Evolutionary conservation across 2,797 vertebrate species (phyloP), one percentile per base, ranked within the genome.

Genomic region (Garrulus glandarius): DNA sequence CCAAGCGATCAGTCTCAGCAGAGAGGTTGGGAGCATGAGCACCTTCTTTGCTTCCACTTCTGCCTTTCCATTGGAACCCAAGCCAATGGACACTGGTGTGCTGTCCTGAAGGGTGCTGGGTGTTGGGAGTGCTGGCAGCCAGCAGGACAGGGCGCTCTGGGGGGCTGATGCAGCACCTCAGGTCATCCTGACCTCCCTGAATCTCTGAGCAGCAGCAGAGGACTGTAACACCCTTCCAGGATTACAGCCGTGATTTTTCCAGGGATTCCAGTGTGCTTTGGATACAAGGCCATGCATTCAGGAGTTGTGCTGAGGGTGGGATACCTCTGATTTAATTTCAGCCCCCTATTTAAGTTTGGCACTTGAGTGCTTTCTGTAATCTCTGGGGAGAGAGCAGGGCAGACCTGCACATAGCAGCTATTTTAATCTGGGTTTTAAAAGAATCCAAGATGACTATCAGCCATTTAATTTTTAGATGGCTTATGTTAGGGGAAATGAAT

Each of bases 371-470:
- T 88, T 52, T 79, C 75, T 53, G 1, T 55, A 57, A 1, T 60
- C 84, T 74, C 89, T 63, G 67, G 79, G 85, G 92, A 88, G 43
- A 46, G 50, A 79, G 75, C 37, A 37, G 68, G 53, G 61, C 43
- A 57, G 63, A 93, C 71, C 41, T 68, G 74, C 63, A 21, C 75
- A 17, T 10, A 84, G 82, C 67, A 68, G 61, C 70, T 82, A 39
- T 59, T 81, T 91, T 71, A 52, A 79, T 78, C 82, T 24, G 8
- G 57, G 82, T 82, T 94, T 43, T 36, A 81, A 87, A 89, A 79
- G 70, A 82, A 82, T 50, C 61, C 24, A 32, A 85, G 92, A 93
- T 83, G 43, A 69, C 75, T 89, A 69, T 92, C 84, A 63, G 84
- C 30, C 30, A 14, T 36, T 61, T 68, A 75, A 82, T 82, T 89